These are phyloP conservation scores for Chelon labrosus DNA, from an alignment of 2,797 vertebrate species.

Conservation along the genomic window DNA sequence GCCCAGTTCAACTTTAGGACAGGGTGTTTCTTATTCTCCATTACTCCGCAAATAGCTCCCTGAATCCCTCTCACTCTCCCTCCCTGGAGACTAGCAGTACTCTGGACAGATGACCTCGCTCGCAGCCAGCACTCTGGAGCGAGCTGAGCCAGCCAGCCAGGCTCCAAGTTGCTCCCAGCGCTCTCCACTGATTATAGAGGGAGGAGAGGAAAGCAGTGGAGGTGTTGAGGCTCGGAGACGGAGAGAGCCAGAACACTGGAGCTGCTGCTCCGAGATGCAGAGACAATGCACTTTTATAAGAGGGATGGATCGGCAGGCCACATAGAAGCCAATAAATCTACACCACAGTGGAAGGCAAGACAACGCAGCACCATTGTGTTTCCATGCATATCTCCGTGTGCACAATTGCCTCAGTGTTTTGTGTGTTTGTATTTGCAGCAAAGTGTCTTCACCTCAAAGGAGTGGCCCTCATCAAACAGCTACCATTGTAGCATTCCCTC, in stretches of 20 bases:
- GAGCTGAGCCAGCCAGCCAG: constrained; percentile 68
- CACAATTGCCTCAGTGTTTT: constrained; percentile 30
- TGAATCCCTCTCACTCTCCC: constrained; percentile 30
- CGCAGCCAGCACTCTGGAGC: constrained; percentile 58
- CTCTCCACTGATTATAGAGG: constrained; percentile 69
- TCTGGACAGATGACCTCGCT: constrained; percentile 72
- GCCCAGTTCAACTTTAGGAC: constrained; percentile 25
- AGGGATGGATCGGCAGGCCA: constrained; percentile 60
- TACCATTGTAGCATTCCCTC: constrained; percentile 70
- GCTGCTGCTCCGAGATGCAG: constrained; percentile 42
- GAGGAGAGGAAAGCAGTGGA: constrained; percentile 47
- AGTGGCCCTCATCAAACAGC: constrained; percentile 72
- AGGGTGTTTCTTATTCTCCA: constrained; percentile 39
- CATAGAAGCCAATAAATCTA: constrained; percentile 70
- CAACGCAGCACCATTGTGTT: constrained; percentile 65
- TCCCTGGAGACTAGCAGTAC: constrained; percentile 51
- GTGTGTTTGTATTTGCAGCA: constrained; percentile 42
- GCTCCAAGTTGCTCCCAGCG: constrained; percentile 62
- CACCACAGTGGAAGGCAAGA: constrained; percentile 53
- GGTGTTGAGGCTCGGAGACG: constrained; percentile 56
- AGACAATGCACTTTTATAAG: constrained; percentile 61
- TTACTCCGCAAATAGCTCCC: constrained; percentile 49
- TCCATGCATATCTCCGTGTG: constrained; percentile 30
- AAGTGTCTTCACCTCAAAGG: constrained; percentile 57
- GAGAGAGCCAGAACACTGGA: constrained; percentile 47